Evolutionary conservation across 2,113 vertebrate species (phyloP), one percentile per base, ranked within the genome.

Genomic region (Himantopus leucocephalus): DNA sequence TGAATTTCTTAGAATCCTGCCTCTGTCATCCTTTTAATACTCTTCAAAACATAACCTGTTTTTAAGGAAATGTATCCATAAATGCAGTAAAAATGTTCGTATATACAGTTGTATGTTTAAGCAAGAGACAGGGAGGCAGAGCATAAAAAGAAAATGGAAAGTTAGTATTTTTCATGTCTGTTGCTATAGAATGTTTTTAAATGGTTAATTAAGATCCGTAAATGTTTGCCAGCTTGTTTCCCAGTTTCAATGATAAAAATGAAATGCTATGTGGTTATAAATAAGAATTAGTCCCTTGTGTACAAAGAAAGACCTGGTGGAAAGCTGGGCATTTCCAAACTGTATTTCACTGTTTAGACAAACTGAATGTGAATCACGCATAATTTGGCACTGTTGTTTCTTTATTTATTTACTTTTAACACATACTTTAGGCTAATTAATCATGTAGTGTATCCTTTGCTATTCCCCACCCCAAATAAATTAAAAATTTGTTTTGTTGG

Each of bases 151-250:
- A 77, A 97, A 84, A 71, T 62, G 8, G 39, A 52, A 94, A 88
- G 85, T 81, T 91, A 88, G 39, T 68, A 70, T 32, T 37, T 75
- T 96, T 96, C 83, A 70, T 66, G 43, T 87, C 35, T 78, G 60
- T 75, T 92, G 58, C 14, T 88, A 29, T 53, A 63, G 82, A 96
- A 92, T 82, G 27, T 90, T 95, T 96, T 92, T 32, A 89, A 92
- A 95, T 58, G 67, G n/a, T 95, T 97, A 96, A 94, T 97, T 93
- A 96, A 97, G 78, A 96, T 97, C 95, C 47, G 76, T 85, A 92
- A 95, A 94, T 81, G 34, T 96, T 96, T 97, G 59, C 68, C 76
- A 96, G 70, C 66, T 97, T 95, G 48, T 97, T 95, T 97, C 63
- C 81, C 48, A 79, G 41, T 95, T 97, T 94, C 63, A 95, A 19